phyloP scores from a whole-genome alignment of 2,113 vertebrate genomes.

The Verasper variegatus region DNA sequence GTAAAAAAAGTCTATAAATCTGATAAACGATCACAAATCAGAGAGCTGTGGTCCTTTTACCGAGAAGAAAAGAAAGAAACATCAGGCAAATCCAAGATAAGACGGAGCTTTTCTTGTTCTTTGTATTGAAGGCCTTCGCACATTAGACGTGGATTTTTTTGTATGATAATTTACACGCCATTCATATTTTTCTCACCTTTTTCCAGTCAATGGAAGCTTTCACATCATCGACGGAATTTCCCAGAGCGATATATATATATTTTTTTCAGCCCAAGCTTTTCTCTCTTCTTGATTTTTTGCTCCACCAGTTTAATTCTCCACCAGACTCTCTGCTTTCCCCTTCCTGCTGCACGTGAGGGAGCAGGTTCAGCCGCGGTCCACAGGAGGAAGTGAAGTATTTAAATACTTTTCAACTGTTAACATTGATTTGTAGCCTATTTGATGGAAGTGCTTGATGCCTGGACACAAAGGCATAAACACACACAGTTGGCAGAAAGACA shows the following conservation, averaged over 20 bases:
- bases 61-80: not conserved
- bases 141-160: too few species aligned
- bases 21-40: not conserved
- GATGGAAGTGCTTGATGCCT: conserved; percentile 32
- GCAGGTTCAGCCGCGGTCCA: conserved; percentile 44
- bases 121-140: not conserved
- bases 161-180: too few species aligned
- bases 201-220: too few species aligned
- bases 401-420: conserved; percentile 43
- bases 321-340: not conserved
- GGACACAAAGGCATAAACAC: conserved; percentile 23
- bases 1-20: not conserved
- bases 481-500: conserved; percentile 41
- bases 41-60: not conserved
- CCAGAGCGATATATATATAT: too few species aligned
- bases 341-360: not conserved
- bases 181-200: too few species aligned
- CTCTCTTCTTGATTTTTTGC: not conserved
- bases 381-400: conserved; percentile 30
- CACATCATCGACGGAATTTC: too few species aligned
- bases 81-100: not conserved
- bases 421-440: conserved; percentile 51
- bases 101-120: not conserved
- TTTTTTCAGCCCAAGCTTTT: not conserved
- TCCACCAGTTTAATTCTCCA: not conserved